Percentiles rank a stretch among this genome's conserved stretches.
Conservation (phyloP, 2,113 vertebrate genomes). For the Calyptommatus sinebrachiatus region DNA sequence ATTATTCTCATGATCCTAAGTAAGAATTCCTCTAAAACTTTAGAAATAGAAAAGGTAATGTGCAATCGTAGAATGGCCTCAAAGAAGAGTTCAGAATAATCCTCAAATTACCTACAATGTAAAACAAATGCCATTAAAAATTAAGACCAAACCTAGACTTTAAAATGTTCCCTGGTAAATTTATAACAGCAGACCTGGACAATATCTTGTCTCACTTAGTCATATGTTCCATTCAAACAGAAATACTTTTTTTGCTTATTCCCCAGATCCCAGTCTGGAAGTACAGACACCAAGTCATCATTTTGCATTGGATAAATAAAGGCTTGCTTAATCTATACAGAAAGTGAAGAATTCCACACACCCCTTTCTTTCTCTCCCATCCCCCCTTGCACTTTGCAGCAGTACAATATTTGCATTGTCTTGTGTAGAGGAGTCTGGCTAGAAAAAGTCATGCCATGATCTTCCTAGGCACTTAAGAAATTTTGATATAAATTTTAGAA, state of each 20-base stretch:
- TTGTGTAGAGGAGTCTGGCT: not conserved
- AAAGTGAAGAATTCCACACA: not conserved
- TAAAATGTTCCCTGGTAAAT: constrained; percentile 12
- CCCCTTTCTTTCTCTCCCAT: not conserved
- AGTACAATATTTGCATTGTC: not conserved
- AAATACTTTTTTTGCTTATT: not conserved
- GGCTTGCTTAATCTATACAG: not conserved
- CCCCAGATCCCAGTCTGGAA: not conserved
- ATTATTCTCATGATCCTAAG: not conserved
- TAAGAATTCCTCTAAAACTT: not conserved
- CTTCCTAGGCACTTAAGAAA: not conserved
- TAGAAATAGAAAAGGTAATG: not conserved
- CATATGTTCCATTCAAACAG: not conserved
- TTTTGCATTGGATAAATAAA: not conserved
- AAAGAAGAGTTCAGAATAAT: not conserved
- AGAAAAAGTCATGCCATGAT: not conserved
- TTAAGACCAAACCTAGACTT: not conserved
- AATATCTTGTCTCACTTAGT: constrained; percentile 10
- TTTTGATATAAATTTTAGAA: not conserved
- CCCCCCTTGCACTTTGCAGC: not conserved
- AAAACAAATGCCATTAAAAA: not conserved
- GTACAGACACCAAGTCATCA: not conserved
- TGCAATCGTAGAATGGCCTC: not conserved
- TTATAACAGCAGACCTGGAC: constrained; percentile 14
- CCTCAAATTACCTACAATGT: not conserved